Conservation (phyloP, 2,113 vertebrate genomes). For the Microtus ochrogaster region DNA sequence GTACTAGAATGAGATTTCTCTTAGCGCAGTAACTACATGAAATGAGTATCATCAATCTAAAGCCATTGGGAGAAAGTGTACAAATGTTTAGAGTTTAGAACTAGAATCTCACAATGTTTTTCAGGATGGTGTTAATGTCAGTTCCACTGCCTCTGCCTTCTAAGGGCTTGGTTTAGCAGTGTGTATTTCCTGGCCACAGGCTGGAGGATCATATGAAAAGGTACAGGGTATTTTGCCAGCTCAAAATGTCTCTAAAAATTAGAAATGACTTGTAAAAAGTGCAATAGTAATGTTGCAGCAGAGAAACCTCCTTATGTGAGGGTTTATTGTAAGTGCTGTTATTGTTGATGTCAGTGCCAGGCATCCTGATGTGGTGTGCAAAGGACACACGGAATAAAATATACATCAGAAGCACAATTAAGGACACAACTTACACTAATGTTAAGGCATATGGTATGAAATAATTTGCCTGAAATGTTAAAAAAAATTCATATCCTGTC, state of each 20-base stretch:
- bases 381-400: neutral
- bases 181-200: neutral
- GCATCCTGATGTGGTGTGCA: neutral
- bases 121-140: neutral
- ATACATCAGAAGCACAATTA: neutral
- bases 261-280: conserved; percentile 1
- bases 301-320: neutral
- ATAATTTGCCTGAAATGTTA: neutral
- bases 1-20: conserved; percentile 1
- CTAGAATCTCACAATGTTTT: neutral
- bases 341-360: neutral
- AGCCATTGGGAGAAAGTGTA: neutral
- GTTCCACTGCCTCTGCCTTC: neutral
- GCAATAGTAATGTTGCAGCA: neutral
- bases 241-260: neutral
- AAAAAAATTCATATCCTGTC: neutral
- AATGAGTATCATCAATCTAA: neutral
- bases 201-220: neutral
- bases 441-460: neutral
- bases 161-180: neutral
- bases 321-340: neutral
- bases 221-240: neutral
- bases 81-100: neutral
- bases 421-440: neutral
- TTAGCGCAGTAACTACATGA: neutral